These are phyloP conservation scores for Gymnoscopelus microlampas DNA, from an alignment of 2,797 vertebrate genomes.

Conservation along the genomic window DNA sequence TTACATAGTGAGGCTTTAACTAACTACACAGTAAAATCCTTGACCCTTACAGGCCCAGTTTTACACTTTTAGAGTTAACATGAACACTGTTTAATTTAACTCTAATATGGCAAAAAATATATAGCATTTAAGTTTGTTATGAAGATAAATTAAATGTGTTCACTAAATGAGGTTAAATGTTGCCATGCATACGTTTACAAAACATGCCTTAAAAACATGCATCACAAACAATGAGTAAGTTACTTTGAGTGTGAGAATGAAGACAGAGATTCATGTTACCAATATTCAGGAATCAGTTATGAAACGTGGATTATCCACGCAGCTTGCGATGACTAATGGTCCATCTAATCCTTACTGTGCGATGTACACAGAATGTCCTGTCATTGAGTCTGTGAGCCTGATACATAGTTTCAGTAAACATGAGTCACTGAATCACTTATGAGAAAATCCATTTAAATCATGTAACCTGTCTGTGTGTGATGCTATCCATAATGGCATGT, in stretches of 20 bases:
- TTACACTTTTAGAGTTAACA: too few relatives aligned
- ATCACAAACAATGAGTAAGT: slow-evolving; percentile 38
- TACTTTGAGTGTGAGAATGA: slow-evolving; percentile 35
- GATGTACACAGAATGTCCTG: slow-evolving; percentile 9
- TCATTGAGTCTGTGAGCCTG: slow-evolving; percentile 10
- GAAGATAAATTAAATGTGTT: neutral
- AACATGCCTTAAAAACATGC: slow-evolving; percentile 58
- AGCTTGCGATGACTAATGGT: slow-evolving; percentile 19
- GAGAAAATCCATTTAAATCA: neutral
- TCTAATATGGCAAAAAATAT: neutral
- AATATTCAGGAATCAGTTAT: slow-evolving; percentile 9
- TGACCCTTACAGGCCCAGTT: too few relatives aligned
- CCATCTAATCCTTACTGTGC: slow-evolving; percentile 7
- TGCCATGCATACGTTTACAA: slow-evolving; percentile 28
- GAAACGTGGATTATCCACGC: slow-evolving; percentile 25
- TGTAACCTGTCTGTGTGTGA: neutral
- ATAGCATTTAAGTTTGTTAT: neutral
- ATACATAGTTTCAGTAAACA: slow-evolving; percentile 1
- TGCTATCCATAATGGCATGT: neutral
- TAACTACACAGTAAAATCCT: too few relatives aligned
- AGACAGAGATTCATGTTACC: slow-evolving; percentile 40
- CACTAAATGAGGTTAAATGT: neutral
- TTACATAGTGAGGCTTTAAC: too few relatives aligned
- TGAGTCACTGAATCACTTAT: neutral
- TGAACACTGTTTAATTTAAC: too few relatives aligned